phyloP scores from a whole-genome alignment of 1,140 invertebrate genomes.

The Ylistrum balloti region DNA sequence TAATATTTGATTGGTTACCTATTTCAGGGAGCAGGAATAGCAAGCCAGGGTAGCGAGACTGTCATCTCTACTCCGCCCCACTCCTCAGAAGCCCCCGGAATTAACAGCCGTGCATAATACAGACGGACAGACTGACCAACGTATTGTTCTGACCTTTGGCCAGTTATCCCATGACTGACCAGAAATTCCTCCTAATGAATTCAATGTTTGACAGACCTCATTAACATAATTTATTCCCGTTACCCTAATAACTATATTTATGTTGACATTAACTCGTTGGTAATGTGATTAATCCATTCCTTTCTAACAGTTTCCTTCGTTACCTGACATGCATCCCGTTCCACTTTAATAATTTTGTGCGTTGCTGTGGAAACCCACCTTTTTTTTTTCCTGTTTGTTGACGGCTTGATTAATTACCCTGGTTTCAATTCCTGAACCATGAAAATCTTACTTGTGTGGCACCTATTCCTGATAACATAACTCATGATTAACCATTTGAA shows the following conservation, averaged over 20 bases:
- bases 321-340: not conserved
- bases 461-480: not conserved
- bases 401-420: not conserved
- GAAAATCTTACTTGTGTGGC: not conserved
- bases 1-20: too few species aligned
- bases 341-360: not conserved
- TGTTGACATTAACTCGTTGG: not conserved
- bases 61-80: constrained; percentile 29
- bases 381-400: not conserved
- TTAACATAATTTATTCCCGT: not conserved
- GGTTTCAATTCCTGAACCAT: constrained; percentile 13
- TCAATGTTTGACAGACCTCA: constrained; percentile 9
- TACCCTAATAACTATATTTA: not conserved
- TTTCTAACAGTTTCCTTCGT: constrained; percentile 3
- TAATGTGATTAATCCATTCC: not conserved
- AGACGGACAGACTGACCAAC: not conserved
- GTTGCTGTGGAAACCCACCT: constrained; percentile 10
- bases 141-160: not conserved
- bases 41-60: not conserved
- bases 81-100: constrained; percentile 19
- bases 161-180: constrained; percentile 4
- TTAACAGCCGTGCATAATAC: not conserved
- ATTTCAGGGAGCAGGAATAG: not conserved
- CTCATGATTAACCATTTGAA: not conserved
- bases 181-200: not conserved